Percentiles rank a stretch among this genome's conserved stretches.
These are phyloP conservation scores for Centrocercus urophasianus DNA, from an alignment of 2,113 vertebrate genomes.

Conservation along the genomic window DNA sequence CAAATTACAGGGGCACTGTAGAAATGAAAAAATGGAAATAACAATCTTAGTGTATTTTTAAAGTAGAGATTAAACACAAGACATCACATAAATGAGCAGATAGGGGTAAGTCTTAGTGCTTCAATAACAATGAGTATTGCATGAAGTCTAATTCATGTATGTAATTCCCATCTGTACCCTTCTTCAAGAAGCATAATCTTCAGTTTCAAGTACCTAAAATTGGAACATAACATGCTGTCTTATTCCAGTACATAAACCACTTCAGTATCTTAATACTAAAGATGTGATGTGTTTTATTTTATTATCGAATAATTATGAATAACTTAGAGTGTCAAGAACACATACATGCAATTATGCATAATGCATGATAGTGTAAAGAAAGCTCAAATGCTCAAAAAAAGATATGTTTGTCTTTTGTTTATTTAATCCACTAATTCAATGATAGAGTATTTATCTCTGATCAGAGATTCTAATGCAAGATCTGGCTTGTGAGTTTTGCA, in stretches of 20 bases:
- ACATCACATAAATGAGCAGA: background rate
- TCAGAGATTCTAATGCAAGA: background rate
- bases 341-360: background rate
- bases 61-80: background rate
- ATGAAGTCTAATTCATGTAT: background rate
- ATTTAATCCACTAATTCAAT: conserved; percentile 7
- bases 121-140: background rate
- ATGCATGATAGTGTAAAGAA: background rate
- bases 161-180: background rate
- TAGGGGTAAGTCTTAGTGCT: background rate
- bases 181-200: background rate
- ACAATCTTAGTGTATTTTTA: background rate
- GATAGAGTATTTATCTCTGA: background rate
- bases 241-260: background rate
- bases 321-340: background rate
- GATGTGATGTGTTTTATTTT: background rate
- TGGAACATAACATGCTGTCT: background rate
- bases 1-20: conserved; percentile 12
- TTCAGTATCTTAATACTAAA: background rate
- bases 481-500: background rate
- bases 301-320: background rate
- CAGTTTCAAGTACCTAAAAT: background rate
- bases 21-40: background rate
- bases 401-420: background rate
- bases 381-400: background rate